A percentile compares a stretch with the other conserved stretches of the same genome.
These are phyloP conservation scores for Petrolisthes manimaculis DNA, from an alignment of 2,888 invertebrate genomes.

Conservation along the genomic window DNA sequence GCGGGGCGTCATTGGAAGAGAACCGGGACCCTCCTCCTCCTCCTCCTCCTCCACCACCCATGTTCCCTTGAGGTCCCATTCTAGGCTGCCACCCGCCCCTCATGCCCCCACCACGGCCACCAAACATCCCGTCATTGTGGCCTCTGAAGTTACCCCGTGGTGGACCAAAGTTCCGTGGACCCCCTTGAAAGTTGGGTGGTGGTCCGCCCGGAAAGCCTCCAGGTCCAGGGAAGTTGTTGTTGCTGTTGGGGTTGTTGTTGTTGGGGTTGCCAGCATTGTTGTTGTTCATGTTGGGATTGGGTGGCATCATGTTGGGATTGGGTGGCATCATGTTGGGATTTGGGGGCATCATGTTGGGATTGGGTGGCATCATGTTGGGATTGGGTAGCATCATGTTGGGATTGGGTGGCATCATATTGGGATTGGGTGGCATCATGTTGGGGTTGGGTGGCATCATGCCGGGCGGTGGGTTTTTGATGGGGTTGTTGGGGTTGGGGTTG, in stretches of 20 bases:
- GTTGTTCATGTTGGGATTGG: not conserved
- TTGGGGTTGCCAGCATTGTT: not conserved
- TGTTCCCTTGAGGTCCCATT: conserved; percentile 71
- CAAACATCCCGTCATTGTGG: conserved; percentile 69
- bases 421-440: conserved; percentile 15
- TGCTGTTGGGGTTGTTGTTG: not conserved
- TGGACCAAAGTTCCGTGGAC: conserved; percentile 32
- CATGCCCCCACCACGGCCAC: conserved; percentile 75
- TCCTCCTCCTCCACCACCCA: conserved; percentile 31
- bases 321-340: not conserved
- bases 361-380: not conserved
- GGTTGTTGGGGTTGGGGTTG: not conserved
- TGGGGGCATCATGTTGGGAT: no score
- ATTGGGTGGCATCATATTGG: not conserved
- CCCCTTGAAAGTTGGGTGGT: conserved; percentile 18
- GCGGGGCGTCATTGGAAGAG: not conserved
- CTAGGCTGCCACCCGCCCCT: conserved; percentile 74
- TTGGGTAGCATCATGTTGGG: conserved; percentile 1
- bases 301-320: not conserved
- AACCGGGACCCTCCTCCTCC: conserved; percentile 43
- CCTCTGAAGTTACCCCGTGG: conserved; percentile 49
- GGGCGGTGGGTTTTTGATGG: conserved; percentile 1
- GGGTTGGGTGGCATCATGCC: not conserved
- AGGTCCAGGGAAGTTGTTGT: conserved; percentile 11
- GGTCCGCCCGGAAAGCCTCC: not conserved